Evolutionary conservation across 1,140 invertebrate genomes (phyloP).

Genomic region (Heliconius hewitsoni): DNA sequence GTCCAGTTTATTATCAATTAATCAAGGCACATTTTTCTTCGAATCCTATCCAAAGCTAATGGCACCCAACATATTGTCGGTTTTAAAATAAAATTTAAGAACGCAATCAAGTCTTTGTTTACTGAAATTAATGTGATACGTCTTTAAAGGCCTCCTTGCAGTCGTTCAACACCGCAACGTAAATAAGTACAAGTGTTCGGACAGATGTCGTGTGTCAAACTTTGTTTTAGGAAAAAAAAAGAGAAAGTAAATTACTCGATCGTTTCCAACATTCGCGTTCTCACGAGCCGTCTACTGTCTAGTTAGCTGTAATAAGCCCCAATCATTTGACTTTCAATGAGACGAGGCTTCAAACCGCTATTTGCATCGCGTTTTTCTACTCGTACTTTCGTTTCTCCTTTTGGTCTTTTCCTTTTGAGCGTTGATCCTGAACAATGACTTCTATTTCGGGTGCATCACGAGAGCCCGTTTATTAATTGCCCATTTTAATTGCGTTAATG

Average conservation of each 20-base stretch:
- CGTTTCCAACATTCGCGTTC: slow-evolving; percentile 46
- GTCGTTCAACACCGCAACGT: slow-evolving; percentile 62
- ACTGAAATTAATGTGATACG: slow-evolving; percentile 69
- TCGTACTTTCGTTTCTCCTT: slow-evolving; percentile 32
- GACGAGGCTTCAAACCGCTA: slow-evolving; percentile 33
- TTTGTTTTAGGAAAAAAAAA: slow-evolving; percentile 42
- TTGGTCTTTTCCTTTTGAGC: slow-evolving; percentile 20
- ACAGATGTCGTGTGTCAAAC: slow-evolving; percentile 51
- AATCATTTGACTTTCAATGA: slow-evolving; percentile 44
- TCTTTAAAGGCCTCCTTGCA: slow-evolving; percentile 52
- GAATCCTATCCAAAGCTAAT: slow-evolving; percentile 60
- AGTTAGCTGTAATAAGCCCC: slow-evolving; percentile 42
- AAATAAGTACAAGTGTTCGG: slow-evolving; percentile 49
- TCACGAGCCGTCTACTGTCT: slow-evolving; percentile 43
- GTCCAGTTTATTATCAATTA: slow-evolving; percentile 64
- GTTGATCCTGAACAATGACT: slow-evolving; percentile 11
- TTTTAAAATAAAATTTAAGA: slow-evolving; percentile 77
- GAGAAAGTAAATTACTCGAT: slow-evolving; percentile 46
- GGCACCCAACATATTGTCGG: slow-evolving; percentile 65
- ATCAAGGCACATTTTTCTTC: slow-evolving; percentile 58
- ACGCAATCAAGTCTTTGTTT: slow-evolving; percentile 71
- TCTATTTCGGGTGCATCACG: not conserved
- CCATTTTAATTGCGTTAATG: slow-evolving; percentile 70
- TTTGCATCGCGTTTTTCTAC: slow-evolving; percentile 34
- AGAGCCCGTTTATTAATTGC: slow-evolving; percentile 60